A percentile compares a stretch with the other conserved stretches of the same genome.
Evolutionary conservation across 2,113 vertebrate species (phyloP).

Genomic region (Phocoena sinus): DNA sequence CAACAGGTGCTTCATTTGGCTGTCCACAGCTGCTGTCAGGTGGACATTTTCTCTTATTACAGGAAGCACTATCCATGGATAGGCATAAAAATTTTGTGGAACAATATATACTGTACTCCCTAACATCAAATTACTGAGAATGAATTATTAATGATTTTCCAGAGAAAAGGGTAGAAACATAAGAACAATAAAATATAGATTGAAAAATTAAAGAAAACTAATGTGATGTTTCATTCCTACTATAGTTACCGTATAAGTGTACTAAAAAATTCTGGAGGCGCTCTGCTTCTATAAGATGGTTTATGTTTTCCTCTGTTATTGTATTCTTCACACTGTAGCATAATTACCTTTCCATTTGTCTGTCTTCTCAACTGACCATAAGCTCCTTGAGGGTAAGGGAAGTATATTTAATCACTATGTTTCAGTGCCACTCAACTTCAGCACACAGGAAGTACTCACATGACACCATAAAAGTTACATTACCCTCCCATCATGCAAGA

Average conservation of each 20-base stretch:
- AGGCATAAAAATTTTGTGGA: not conserved
- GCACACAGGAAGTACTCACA: not conserved
- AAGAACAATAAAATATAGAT: slow-evolving; percentile 14
- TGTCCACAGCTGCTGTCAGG: not conserved
- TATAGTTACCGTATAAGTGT: not conserved
- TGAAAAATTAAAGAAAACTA: not conserved
- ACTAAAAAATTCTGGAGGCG: not conserved
- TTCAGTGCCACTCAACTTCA: not conserved
- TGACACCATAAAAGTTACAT: not conserved
- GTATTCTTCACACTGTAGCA: not conserved
- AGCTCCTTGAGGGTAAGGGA: not conserved
- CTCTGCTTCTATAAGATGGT: not conserved
- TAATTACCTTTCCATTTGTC: not conserved
- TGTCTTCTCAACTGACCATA: not conserved
- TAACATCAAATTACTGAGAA: not conserved
- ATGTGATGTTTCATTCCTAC: not conserved
- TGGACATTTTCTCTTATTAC: not conserved
- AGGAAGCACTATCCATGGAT: not conserved
- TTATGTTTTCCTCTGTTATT: not conserved
- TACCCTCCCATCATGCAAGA: not conserved
- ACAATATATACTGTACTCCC: not conserved
- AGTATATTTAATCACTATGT: not conserved
- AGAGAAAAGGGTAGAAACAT: not conserved
- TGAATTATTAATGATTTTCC: not conserved
- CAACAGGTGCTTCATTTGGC: not conserved